Evolutionary conservation across 2,888 invertebrate species (phyloP), one percentile per base, ranked within the genome.

Genomic region (Endotricha flammealis): DNA sequence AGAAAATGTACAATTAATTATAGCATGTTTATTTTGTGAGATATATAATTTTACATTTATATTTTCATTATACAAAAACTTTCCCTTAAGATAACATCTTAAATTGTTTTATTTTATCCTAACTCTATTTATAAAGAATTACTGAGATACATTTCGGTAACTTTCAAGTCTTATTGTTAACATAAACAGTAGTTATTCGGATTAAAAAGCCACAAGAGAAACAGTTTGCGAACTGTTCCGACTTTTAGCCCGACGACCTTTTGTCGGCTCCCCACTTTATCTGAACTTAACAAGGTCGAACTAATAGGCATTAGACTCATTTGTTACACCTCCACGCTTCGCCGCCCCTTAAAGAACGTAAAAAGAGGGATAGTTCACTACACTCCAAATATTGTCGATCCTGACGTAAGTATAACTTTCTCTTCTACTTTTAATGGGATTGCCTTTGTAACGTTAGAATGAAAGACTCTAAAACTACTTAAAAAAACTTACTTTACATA

Each of bases 231-330:
- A 48, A 60, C 46, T 52, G 46, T 60, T 65, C 62, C 59, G 65
- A 64, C 62, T 66, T 72, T 64, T 62, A 29, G 57, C 57, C 49
- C 65, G 59, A 63, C 65, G 59, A 63, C 64, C 60, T 68, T 69
- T 69, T 62, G 57, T 64, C 61, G 64, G 63, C 61, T 58, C 68
- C 64, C 67, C 73, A 68, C 74, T 77, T 73, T 72, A 72, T 74
- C 70, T 68, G 73, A 72, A 74, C 74, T 76, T 77, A 77, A 76
- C 77, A 77, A 75, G 70, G 75, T 76, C 76, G 76, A 76, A 76
- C 76, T 77, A 77, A 77, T 76, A 75, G 75, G 77, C 74, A 73
- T 74, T 74, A 76, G 67, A 70, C 72, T 75, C 77, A 74, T 77
- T 77, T 72, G 77, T 77, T 75, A 76, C 77, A 73, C 75, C 70